Conservation (phyloP, 1,140 invertebrate species). For the Atta texana region DNA sequence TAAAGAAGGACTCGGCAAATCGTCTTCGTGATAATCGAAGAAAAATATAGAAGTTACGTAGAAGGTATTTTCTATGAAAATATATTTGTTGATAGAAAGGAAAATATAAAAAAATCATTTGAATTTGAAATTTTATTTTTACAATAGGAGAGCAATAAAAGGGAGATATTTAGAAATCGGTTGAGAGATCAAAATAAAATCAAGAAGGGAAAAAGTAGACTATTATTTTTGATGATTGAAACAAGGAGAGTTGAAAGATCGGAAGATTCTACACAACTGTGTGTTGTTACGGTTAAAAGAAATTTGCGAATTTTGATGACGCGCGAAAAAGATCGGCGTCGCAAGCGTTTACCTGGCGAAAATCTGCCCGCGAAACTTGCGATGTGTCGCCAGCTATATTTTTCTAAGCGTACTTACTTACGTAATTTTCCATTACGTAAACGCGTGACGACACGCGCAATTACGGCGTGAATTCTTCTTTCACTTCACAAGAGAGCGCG, state of each 20-base stretch:
- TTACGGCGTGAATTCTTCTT: slow-evolving; percentile 50
- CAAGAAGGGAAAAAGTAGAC: not conserved
- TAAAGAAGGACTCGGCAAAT: not conserved
- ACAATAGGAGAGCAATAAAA: not conserved
- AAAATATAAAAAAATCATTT: not conserved
- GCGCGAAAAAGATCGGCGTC: not conserved
- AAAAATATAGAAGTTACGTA: not conserved
- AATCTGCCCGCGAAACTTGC: slow-evolving; percentile 7
- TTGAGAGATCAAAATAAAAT: not conserved
- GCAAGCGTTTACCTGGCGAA: not conserved
- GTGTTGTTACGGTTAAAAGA: not conserved
- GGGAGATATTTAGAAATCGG: not conserved
- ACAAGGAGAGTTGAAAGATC: not conserved
- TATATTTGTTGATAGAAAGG: not conserved
- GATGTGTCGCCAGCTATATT: slow-evolving; percentile 7
- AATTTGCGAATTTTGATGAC: not conserved
- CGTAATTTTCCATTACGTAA: slow-evolving; percentile 61
- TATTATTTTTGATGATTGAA: not conserved
- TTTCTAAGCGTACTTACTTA: slow-evolving; percentile 49
- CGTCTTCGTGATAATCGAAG: not conserved
- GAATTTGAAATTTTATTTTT: not conserved
- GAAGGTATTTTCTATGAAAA: not conserved
- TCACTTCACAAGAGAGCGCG: not conserved
- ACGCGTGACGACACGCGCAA: slow-evolving; percentile 57
- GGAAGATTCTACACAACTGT: no score